phyloP scores from a whole-genome alignment of 1,140 invertebrate genomes.

The Drosophila ohnishii region DNA sequence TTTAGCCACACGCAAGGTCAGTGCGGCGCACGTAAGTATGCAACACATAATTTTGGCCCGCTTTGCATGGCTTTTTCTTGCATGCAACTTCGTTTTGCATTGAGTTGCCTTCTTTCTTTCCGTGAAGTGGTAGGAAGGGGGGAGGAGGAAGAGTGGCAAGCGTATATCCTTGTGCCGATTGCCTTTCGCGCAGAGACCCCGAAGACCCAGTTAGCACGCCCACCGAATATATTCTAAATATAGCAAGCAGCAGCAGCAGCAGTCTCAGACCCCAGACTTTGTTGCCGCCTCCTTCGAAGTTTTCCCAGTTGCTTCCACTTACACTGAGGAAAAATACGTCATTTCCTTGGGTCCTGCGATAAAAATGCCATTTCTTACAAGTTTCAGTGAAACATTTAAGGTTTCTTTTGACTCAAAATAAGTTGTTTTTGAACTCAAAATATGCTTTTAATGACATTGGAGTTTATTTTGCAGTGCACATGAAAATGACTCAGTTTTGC shows the following conservation, averaged over 20 bases:
- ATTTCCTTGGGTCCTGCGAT: not conserved
- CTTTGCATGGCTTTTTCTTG: slow-evolving; percentile 55
- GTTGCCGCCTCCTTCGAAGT: slow-evolving; percentile 14
- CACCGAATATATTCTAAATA: slow-evolving; percentile 44
- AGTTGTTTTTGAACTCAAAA: not conserved
- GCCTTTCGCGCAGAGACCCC: slow-evolving; percentile 8
- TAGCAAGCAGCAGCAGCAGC: slow-evolving; percentile 20
- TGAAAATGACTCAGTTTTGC: slow-evolving; percentile 32
- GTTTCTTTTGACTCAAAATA: too few relatives aligned
- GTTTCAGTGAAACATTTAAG: not conserved
- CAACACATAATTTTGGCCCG: slow-evolving; percentile 73
- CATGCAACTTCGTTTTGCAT: slow-evolving; percentile 48
- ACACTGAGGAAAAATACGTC: not conserved
- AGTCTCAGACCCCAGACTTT: slow-evolving; percentile 17
- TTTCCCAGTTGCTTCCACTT: not conserved
- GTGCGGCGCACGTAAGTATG: slow-evolving; percentile 75
- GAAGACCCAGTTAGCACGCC: slow-evolving; percentile 30
- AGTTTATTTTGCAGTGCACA: slow-evolving; percentile 7
- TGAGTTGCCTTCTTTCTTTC: slow-evolving; percentile 3
- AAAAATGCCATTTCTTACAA: not conserved
- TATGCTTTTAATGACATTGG: not conserved
- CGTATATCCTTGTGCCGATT: slow-evolving; percentile 60
- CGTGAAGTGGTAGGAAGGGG: too few relatives aligned
- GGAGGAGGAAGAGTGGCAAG: slow-evolving; percentile 9
- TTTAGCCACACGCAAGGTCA: slow-evolving; percentile 67